These are phyloP conservation scores for Clupea harengus DNA, from an alignment of 2,113 vertebrate species.

Conservation along the genomic window DNA sequence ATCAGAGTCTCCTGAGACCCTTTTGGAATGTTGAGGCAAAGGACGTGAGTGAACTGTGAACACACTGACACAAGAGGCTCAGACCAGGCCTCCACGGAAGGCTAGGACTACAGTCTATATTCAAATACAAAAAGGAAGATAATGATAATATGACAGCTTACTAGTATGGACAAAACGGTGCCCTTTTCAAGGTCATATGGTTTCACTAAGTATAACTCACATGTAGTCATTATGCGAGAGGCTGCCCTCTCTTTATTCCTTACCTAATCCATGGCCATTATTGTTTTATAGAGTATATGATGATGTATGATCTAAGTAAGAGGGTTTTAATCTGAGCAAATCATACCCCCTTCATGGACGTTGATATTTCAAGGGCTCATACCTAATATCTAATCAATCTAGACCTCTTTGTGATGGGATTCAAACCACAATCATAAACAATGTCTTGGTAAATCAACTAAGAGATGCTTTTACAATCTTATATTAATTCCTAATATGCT, in stretches of 20 bases:
- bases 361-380: too few species aligned
- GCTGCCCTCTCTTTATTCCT: too few species aligned
- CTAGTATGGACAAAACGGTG: not conserved
- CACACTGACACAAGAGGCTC: conserved; percentile 31
- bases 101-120: too few species aligned
- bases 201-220: too few species aligned
- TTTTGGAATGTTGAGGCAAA: conserved; percentile 40
- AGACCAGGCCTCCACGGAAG: not conserved
- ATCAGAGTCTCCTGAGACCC: conserved; percentile 48
- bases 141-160: not conserved
- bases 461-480: too few species aligned
- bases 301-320: not conserved
- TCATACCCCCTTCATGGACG: not conserved
- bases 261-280: too few species aligned
- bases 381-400: too few species aligned
- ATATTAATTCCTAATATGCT: not conserved
- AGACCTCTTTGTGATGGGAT: too few species aligned
- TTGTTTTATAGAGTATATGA: not conserved
- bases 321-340: not conserved
- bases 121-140: not conserved
- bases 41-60: conserved; percentile 48
- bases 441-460: too few species aligned
- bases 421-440: too few species aligned
- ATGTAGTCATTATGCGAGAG: too few species aligned
- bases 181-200: too few species aligned